A percentile compares a stretch with the other conserved stretches of the same genome.
phyloP scores from a whole-genome alignment of 1,140 invertebrate genomes.

The Dendroctonus ponderosae region DNA sequence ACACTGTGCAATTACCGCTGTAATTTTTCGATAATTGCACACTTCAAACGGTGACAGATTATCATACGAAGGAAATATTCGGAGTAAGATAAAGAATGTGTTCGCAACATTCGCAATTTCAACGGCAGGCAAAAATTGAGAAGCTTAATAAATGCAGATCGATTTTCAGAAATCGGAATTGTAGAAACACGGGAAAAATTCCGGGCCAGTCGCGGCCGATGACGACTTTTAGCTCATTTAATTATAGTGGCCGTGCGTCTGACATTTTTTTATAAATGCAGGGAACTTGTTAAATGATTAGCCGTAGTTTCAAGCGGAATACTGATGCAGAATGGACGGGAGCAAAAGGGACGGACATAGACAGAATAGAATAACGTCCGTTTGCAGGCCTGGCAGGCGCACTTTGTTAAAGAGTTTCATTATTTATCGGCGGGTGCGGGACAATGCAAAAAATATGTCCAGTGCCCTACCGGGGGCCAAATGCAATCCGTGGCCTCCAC shows the following conservation, averaged over 20 bases:
- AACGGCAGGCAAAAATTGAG: too few species aligned
- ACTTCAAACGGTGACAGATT: too few species aligned
- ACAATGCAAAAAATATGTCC: slow-evolving; percentile 49
- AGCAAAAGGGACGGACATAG: slow-evolving; percentile 30
- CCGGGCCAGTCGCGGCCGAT: slow-evolving; percentile 8
- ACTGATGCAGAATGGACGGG: slow-evolving; percentile 29
- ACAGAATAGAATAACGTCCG: slow-evolving; percentile 32
- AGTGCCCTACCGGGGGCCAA: slow-evolving; percentile 41
- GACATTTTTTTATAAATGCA: slow-evolving; percentile 40
- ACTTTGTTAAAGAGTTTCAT: slow-evolving; percentile 47
- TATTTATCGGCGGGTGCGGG: slow-evolving; percentile 44
- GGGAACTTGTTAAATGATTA: slow-evolving; percentile 41
- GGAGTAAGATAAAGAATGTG: too few species aligned
- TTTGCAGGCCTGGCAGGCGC: slow-evolving; percentile 37
- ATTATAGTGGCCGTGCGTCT: slow-evolving; percentile 36
- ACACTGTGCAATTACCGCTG: too few species aligned
- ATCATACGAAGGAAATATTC: too few species aligned
- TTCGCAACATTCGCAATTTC: too few species aligned
- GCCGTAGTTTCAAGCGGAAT: slow-evolving; percentile 36
- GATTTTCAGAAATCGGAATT: slow-evolving; percentile 5
- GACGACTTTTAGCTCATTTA: slow-evolving; percentile 38
- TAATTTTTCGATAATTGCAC: too few species aligned
- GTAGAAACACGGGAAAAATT: slow-evolving; percentile 1
- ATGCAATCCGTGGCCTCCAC: slow-evolving; percentile 39
- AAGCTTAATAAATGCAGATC: too few species aligned